Evolutionary conservation across 92 coral and sea anemone genomes (phyloP).

Genomic region (Porites divaricata): DNA sequence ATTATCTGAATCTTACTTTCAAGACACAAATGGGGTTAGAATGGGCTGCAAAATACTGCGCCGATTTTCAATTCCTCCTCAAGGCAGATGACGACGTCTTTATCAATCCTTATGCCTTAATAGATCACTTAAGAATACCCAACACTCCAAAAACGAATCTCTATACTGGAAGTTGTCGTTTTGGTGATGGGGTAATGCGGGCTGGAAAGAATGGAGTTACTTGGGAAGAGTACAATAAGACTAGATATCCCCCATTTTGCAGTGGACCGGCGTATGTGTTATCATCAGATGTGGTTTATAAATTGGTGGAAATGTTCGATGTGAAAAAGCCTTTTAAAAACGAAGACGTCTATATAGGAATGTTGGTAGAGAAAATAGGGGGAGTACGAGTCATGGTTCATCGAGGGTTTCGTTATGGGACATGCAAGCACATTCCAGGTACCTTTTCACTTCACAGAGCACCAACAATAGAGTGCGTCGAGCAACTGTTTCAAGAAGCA

Average conservation of each 20-base stretch:
- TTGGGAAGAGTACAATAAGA: constrained; percentile 19
- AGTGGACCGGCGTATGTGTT: constrained; percentile 61
- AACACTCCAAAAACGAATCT: constrained; percentile 31
- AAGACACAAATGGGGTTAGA: constrained; percentile 76
- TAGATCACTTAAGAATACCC: constrained; percentile 17
- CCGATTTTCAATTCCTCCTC: constrained; percentile 47
- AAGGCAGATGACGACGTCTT: constrained; percentile 20
- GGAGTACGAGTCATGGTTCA: neutral
- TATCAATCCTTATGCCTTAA: constrained; percentile 42
- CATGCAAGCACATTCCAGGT: neutral
- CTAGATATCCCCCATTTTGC: constrained; percentile 46
- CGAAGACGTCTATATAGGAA: constrained; percentile 59
- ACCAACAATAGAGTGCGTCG: neutral
- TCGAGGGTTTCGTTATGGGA: neutral
- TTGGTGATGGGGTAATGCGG: constrained; percentile 22
- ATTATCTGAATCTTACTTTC: constrained; percentile 50
- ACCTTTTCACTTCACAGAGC: neutral
- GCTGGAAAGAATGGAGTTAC: constrained; percentile 44
- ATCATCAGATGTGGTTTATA: constrained; percentile 43
- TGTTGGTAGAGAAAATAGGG: neutral
- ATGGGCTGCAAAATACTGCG: constrained; percentile 65
- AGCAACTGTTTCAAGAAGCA: neutral
- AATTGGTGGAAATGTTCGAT: constrained; percentile 21
- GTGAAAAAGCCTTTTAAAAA: constrained; percentile 39
- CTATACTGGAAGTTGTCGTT: constrained; percentile 50